Evolutionary conservation across 2,888 invertebrate species (phyloP).

Genomic region (Punctoribates punctum): DNA sequence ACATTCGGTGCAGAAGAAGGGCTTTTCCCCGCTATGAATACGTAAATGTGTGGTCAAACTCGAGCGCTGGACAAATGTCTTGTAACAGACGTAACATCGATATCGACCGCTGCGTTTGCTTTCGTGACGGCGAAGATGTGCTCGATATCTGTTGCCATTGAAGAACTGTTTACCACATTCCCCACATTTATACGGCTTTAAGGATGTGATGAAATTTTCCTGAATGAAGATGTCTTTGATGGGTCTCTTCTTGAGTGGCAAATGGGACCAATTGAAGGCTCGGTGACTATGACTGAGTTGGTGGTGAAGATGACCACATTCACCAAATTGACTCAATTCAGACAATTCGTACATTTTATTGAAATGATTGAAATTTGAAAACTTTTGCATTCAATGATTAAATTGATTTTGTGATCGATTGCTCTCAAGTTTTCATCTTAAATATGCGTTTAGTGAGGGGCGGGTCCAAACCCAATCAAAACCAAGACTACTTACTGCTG

Average conservation of each 20-base stretch:
- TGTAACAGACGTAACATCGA: constrained; percentile 38
- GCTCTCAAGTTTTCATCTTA: constrained; percentile 7
- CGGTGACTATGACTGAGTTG: neutral
- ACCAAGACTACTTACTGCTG: constrained; percentile 5
- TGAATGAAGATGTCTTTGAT: neutral
- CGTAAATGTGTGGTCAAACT: constrained; percentile 42
- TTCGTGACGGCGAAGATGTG: constrained; percentile 41
- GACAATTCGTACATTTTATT: neutral
- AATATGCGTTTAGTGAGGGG: neutral
- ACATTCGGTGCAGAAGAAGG: constrained; percentile 40
- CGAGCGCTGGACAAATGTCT: constrained; percentile 43
- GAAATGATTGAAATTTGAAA: neutral
- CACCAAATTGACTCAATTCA: neutral
- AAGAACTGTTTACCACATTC: constrained; percentile 40
- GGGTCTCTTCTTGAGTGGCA: constrained; percentile 27
- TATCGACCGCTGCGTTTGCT: constrained; percentile 41
- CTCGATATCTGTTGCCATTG: constrained; percentile 33
- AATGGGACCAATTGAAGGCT: constrained; percentile 13
- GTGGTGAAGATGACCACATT: too few species aligned
- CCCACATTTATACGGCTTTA: constrained; percentile 4
- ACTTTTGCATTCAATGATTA: neutral
- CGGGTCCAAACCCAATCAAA: neutral
- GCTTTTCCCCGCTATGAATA: constrained; percentile 43
- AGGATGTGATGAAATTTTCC: neutral
- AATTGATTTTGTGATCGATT: neutral